Evolutionary conservation across 1,140 invertebrate species (phyloP).

Genomic region (Sycophila sp.): DNA sequence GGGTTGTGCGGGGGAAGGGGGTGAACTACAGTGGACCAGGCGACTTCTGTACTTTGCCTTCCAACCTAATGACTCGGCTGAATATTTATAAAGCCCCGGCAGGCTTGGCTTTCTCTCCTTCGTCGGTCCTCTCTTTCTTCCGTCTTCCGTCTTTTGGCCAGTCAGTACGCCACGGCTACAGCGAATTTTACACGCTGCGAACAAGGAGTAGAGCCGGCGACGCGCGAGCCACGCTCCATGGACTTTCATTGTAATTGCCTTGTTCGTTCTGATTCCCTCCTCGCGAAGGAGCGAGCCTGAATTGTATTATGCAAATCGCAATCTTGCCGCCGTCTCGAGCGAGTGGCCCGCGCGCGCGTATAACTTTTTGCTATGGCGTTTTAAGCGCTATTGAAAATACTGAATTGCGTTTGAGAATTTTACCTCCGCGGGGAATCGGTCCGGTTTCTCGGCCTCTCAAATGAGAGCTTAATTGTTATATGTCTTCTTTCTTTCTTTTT

Average conservation of each 20-base stretch:
- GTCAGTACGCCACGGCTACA: background rate
- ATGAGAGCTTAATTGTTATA: background rate
- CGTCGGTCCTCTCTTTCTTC: background rate
- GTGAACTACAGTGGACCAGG: background rate
- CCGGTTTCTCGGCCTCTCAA: background rate
- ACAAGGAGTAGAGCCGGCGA: background rate
- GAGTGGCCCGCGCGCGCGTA: background rate
- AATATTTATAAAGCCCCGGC: conserved; percentile 65
- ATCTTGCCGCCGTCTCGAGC: conserved; percentile 50
- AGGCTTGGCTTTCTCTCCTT: conserved; percentile 9
- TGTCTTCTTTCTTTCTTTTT: too few species aligned
- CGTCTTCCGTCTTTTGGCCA: background rate
- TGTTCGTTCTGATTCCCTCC: conserved; percentile 65
- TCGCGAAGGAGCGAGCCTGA: conserved; percentile 59
- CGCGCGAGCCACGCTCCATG: conserved; percentile 52
- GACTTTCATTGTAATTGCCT: conserved; percentile 66
- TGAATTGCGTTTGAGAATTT: conserved; percentile 49
- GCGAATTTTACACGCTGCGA: background rate
- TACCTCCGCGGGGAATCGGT: conserved; percentile 41
- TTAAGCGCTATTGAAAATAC: conserved; percentile 25
- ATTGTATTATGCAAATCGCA: conserved; percentile 66
- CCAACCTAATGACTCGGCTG: conserved; percentile 56
- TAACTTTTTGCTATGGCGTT: conserved; percentile 22
- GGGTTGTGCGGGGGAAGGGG: too few species aligned
- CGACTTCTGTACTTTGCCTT: conserved; percentile 29